Evolutionary conservation across 2,888 invertebrate genomes (phyloP), one percentile per base, ranked within the genome.

Genomic region (Noctua janthina): DNA sequence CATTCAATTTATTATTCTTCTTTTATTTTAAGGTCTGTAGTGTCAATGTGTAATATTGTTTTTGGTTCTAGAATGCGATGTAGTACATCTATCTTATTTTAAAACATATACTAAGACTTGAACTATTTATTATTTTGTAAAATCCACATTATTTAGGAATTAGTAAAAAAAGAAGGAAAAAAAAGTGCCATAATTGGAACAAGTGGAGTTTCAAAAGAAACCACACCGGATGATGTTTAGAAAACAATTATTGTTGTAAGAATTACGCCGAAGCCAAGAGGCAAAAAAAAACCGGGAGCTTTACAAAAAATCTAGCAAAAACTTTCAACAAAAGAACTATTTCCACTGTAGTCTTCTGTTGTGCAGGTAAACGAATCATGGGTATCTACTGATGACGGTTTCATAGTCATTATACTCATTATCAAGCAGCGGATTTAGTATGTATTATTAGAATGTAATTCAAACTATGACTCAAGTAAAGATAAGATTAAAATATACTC

Each of bases 211-310:
- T 51, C 39, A 77, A 88, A 90, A 88, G 72, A 88, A 89, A 90
- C 87, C 87, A 85, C 85, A 88, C 76, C 89, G 88, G 89, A 89
- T 81, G 86, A 88, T 91, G 91, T 92, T 91, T 91, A 84, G 85
- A 92, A 92, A 93, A 92, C 90, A 93, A 92, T 93, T 91, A 93
- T 88, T 88, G 81, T 88, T 87, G 72, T 73, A 91, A 89, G 87
- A 75, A 89, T 88, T 90, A 89, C 86, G 88, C 84, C 87, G 85
- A 78, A 87, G 46, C 78, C 15, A 73, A 84, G 83, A 88, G 88
- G 83, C 8, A 79, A 83, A 83, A 80, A 81, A 69, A 66, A 79
- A 86, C 86, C 83, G 79, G 82, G 81, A 86, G 82, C 82, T 76
- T 51, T 80, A 88, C 87, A 93, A 93, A 94, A 93, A 93, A 85